Evolutionary conservation across 2,113 vertebrate genomes (phyloP).

Genomic region (Leuciscus idus): DNA sequence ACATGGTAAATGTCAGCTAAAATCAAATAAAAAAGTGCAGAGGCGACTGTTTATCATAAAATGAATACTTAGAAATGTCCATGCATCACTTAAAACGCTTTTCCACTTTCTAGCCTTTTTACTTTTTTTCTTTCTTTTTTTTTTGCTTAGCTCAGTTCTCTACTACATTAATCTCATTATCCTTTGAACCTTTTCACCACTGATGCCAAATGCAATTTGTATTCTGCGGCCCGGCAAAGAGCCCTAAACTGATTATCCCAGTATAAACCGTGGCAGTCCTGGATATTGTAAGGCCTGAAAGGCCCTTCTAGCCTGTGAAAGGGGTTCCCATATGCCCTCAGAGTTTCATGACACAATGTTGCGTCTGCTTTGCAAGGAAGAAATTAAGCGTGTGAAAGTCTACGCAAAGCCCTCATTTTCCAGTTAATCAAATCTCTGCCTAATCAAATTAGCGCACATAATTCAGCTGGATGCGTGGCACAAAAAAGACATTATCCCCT

Average conservation of each 20-base stretch:
- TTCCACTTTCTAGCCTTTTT: constrained; percentile 63
- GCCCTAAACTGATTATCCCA: constrained; percentile 99
- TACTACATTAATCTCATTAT: constrained; percentile 99
- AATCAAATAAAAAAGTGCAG: constrained; percentile 1
- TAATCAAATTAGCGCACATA: constrained; percentile 99
- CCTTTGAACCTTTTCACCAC: constrained; percentile 98
- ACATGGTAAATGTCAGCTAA: neutral
- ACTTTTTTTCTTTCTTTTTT: constrained; percentile 52
- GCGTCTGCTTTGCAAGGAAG: constrained; percentile 99
- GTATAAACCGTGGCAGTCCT: constrained; percentile 97
- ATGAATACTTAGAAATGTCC: constrained; percentile 65
- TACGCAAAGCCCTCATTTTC: constrained; percentile 99
- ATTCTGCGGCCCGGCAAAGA: constrained; percentile 94
- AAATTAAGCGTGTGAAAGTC: constrained; percentile 99
- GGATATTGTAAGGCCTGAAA: constrained; percentile 98
- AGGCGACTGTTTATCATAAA: constrained; percentile 53
- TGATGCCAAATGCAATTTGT: constrained; percentile 99
- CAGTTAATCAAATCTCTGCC: constrained; percentile 99
- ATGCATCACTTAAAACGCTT: constrained; percentile 77
- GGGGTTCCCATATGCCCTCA: constrained; percentile 98
- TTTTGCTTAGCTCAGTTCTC: constrained; percentile 89
- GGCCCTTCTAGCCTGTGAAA: constrained; percentile 91
- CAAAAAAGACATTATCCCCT: constrained; percentile 98
- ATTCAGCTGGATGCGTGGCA: constrained; percentile 98
- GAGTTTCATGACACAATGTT: constrained; percentile 99